Evolutionary conservation across 2,113 vertebrate genomes (phyloP).

Genomic region (Anas platyrhynchos): DNA sequence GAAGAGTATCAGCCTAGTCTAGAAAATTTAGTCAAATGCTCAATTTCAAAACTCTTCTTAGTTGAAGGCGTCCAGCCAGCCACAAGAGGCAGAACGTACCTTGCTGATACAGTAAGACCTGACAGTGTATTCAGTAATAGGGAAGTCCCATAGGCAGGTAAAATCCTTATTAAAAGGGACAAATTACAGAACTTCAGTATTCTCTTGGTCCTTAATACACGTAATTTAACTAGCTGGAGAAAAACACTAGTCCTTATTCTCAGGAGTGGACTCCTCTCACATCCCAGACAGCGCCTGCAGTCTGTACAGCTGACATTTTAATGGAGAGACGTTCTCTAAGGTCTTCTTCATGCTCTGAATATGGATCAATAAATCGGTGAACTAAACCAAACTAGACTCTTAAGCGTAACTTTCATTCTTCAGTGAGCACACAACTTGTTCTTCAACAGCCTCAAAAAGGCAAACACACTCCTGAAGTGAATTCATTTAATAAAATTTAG

Average conservation of each 20-base stretch:
- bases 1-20: not conserved
- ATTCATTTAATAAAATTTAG: not conserved
- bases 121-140: not conserved
- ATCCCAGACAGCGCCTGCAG: not conserved
- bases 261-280: not conserved
- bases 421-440: not conserved
- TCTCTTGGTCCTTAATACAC: not conserved
- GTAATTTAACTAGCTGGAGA: not conserved
- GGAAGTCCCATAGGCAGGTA: not conserved
- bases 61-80: not conserved
- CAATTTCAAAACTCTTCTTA: not conserved
- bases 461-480: not conserved
- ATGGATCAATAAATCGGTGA: not conserved
- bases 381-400: not conserved
- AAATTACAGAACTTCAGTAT: not conserved
- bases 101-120: not conserved
- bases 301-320: not conserved
- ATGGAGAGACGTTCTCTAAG: not conserved
- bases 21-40: not conserved
- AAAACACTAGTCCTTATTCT: not conserved
- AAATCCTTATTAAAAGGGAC: not conserved
- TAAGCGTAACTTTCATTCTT: not conserved
- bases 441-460: not conserved
- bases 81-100: not conserved
- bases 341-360: not conserved